phyloP scores from a whole-genome alignment of 2,888 invertebrate species.

The Amphipoea lucens region DNA sequence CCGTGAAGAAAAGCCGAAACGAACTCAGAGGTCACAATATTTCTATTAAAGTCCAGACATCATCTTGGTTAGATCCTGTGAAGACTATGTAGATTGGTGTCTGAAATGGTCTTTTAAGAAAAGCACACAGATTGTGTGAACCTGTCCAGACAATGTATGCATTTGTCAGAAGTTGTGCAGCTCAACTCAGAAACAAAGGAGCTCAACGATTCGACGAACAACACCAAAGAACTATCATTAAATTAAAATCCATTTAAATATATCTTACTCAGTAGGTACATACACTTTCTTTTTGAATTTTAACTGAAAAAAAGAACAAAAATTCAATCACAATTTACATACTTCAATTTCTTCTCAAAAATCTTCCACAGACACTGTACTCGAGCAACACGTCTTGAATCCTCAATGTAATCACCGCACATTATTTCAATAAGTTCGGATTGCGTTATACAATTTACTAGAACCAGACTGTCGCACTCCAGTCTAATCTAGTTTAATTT shows the following conservation, averaged over 20 bases:
- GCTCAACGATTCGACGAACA: too few species aligned
- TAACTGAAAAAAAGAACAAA: neutral
- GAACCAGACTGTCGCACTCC: constrained; percentile 52
- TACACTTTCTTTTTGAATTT: neutral
- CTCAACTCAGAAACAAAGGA: too few species aligned
- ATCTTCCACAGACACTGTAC: neutral
- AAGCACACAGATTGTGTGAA: too few species aligned
- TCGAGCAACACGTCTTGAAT: constrained; percentile 34
- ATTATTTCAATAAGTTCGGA: constrained; percentile 53
- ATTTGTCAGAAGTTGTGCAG: too few species aligned
- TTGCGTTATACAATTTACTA: constrained; percentile 60
- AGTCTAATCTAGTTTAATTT: constrained; percentile 64
- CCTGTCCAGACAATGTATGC: too few species aligned
- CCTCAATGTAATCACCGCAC: constrained; percentile 58
- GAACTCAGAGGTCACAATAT: too few species aligned
- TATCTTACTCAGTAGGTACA: neutral
- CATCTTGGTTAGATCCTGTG: too few species aligned
- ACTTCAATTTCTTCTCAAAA: neutral
- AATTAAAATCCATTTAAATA: neutral
- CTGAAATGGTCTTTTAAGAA: too few species aligned
- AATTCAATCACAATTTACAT: neutral
- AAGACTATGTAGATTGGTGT: too few species aligned
- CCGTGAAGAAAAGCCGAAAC: too few species aligned
- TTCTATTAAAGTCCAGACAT: too few species aligned
- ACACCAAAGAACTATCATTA: neutral